Conservation (phyloP, 2,113 vertebrate species). For the Panthera leo region DNA sequence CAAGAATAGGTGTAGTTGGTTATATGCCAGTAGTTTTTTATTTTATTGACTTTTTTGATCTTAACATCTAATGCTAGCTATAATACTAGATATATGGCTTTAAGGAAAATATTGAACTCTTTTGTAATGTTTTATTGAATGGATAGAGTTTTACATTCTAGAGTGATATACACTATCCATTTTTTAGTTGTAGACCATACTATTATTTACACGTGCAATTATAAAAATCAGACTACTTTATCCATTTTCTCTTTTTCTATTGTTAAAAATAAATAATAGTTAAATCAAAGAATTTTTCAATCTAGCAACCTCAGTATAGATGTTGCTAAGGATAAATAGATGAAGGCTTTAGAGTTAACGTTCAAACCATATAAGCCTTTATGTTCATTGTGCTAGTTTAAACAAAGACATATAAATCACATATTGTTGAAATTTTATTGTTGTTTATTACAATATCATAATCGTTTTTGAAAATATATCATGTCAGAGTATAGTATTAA, state of each 20-base stretch:
- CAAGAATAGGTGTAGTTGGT: constrained; percentile 52
- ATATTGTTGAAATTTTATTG: constrained; percentile 72
- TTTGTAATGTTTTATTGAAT: constrained; percentile 40
- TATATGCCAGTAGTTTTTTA: constrained; percentile 34
- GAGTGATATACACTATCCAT: background rate
- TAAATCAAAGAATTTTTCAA: constrained; percentile 64
- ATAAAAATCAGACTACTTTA: constrained; percentile 46
- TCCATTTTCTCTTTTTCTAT: constrained; percentile 38
- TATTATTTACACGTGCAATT: constrained; percentile 58
- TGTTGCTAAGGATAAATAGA: constrained; percentile 82
- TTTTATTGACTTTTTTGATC: background rate
- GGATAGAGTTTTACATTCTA: constrained; percentile 43
- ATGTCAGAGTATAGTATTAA: constrained; percentile 73
- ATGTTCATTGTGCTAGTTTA: constrained; percentile 73
- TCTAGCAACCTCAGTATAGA: constrained; percentile 66
- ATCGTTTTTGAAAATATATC: background rate
- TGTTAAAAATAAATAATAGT: constrained; percentile 68
- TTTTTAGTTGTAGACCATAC: background rate
- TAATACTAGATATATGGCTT: background rate
- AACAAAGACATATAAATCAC: constrained; percentile 80
- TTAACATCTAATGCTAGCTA: constrained; percentile 50
- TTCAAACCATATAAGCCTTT: constrained; percentile 68
- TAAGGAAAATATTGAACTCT: constrained; percentile 42
- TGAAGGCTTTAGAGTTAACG: constrained; percentile 80
- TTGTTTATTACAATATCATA: constrained; percentile 69